These are phyloP conservation scores for Polyommatus icarus DNA, from an alignment of 2,888 invertebrate genomes.

Conservation along the genomic window DNA sequence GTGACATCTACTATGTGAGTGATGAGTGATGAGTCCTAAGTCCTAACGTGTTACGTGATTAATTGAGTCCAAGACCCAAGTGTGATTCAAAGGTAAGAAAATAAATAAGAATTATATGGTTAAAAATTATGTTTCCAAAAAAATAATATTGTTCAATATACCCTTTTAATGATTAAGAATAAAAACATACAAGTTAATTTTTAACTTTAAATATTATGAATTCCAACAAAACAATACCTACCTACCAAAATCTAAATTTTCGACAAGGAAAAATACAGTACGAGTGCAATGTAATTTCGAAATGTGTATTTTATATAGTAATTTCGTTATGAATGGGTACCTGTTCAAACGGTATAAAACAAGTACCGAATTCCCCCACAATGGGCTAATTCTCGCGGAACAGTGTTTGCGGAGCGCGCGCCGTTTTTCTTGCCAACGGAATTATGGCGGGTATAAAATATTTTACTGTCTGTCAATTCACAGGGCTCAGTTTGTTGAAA, in stretches of 20 bases:
- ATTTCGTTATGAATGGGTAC: slow-evolving; percentile 24
- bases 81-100: too few relatives aligned
- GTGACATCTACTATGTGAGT: neutral
- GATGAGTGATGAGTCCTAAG: too few relatives aligned
- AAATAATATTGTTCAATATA: too few relatives aligned
- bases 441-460: slow-evolving; percentile 78
- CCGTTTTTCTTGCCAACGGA: slow-evolving; percentile 78
- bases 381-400: slow-evolving; percentile 77
- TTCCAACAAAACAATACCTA: neutral
- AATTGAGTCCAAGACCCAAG: too few relatives aligned
- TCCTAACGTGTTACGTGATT: too few relatives aligned
- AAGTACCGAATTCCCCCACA: slow-evolving; percentile 63
- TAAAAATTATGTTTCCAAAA: neutral
- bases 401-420: slow-evolving; percentile 60
- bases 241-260: neutral
- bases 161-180: too few relatives aligned
- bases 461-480: slow-evolving; percentile 80
- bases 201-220: too few relatives aligned
- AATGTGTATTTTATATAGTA: neutral
- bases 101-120: too few relatives aligned
- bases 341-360: slow-evolving; percentile 21
- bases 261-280: neutral
- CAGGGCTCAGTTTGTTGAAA: slow-evolving; percentile 59
- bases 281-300: neutral
- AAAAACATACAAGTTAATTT: too few relatives aligned